Conservation (phyloP, 1,140 invertebrate species). For the Heliothis subflexa region DNA sequence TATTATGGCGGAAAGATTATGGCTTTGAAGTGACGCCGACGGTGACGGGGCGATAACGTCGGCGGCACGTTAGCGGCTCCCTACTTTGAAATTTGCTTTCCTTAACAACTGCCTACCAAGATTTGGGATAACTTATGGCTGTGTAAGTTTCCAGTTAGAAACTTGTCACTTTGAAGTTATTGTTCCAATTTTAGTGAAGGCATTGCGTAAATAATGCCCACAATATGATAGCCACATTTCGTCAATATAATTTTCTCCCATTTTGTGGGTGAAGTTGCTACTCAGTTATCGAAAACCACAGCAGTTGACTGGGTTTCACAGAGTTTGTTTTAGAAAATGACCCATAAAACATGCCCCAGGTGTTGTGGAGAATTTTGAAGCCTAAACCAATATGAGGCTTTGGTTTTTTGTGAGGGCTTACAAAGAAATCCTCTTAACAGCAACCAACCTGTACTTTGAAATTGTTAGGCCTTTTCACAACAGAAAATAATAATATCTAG, state of each 20-base stretch:
- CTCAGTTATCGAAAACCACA: too few species aligned
- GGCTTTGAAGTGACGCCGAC: constrained; percentile 24
- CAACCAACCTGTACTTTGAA: too few species aligned
- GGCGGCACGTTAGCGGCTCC: constrained; percentile 18
- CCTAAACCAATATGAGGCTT: neutral
- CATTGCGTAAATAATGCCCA: neutral
- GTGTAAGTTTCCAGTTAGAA: constrained; percentile 6
- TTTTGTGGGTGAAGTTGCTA: too few species aligned
- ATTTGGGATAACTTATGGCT: constrained; percentile 13
- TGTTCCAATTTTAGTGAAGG: neutral
- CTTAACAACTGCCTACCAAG: constrained; percentile 20
- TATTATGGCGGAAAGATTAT: constrained; percentile 41
- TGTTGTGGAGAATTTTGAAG: neutral
- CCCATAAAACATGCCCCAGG: neutral
- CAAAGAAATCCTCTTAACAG: neutral
- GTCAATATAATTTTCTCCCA: too few species aligned
- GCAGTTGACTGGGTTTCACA: too few species aligned
- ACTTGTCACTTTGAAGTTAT: constrained; percentile 12
- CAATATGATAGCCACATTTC: too few species aligned
- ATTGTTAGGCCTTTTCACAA: too few species aligned
- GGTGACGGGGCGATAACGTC: constrained; percentile 34
- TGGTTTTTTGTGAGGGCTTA: neutral
- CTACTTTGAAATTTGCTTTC: constrained; percentile 33
- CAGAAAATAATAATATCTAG: too few species aligned
- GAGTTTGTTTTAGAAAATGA: too few species aligned